Base-by-base conservation (phyloP, 2,797 vertebrate species). In the Microcaecilia unicolor region DNA sequence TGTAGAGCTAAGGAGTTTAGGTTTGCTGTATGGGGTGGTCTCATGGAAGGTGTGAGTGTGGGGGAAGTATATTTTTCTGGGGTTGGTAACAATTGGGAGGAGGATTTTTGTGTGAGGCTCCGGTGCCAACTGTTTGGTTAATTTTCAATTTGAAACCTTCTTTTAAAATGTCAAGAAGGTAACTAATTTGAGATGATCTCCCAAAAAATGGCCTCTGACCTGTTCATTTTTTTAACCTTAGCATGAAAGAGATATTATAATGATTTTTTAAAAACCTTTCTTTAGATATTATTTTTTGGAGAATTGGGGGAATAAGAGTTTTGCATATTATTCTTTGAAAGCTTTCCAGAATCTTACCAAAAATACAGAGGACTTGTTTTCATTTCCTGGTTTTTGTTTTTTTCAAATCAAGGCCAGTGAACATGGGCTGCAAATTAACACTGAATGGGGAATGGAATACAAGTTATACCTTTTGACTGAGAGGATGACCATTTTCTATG, bases 181-280 rank as follows among this genome's bases (percentile, higher is more conserved):
- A 83, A 84, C 84, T 82, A 82, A 83, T 81, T 84, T 82, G 81
- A 67, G 70, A 73, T 57, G 52, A 62, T 76, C 78, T 77, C 51
- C 72, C 68, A 64, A 73, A 67, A n/a, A 60, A 62, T 62, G 67
- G 66, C 70, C 48, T 62, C 64, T 18, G 52, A 81, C 73, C 74
- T 73, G 64, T 76, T 74, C 73, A 79, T 78, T 77, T 75, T 51
- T 58, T 70, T 76, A 78, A 67, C 69, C 62, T 30, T n/a, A 60
- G 71, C 70, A 48, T 67, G 62, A 74, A 72, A 39, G 36, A 55
- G 55, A 65, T 61, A 58, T 44, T 60, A 25, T 58, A 49, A 72
- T 70, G 74, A 67, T 74, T 66, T 74, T 71, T 48, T 40, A 44
- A 48, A 41, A 64, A 36, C 32, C 37, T 56, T 51, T 50, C 28